Percentiles rank a stretch among this genome's conserved stretches.
These are phyloP conservation scores for Protobothrops flavoviridis DNA, from an alignment of 2,113 vertebrate genomes.

Conservation along the genomic window DNA sequence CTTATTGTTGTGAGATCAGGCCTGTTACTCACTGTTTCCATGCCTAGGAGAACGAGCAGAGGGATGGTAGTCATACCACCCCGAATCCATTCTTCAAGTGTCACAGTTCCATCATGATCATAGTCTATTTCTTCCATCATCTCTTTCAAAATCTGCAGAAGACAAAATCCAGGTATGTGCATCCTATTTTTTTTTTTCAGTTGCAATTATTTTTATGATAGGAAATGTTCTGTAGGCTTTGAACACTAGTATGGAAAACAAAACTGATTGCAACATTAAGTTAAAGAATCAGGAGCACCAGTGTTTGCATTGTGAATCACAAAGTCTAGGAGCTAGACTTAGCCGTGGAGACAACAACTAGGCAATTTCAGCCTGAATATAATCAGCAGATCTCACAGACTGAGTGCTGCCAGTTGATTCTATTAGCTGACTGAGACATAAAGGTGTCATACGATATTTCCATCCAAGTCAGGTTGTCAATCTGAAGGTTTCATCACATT, in stretches of 20 bases:
- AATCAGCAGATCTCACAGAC: neutral
- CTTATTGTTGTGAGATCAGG: neutral
- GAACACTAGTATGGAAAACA: neutral
- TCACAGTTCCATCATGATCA: conserved; percentile 86
- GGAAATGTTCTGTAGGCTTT: neutral
- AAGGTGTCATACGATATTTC: neutral
- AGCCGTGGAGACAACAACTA: neutral
- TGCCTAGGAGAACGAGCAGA: conserved; percentile 88
- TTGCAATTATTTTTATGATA: neutral
- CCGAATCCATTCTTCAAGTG: conserved; percentile 91
- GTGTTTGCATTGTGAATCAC: neutral
- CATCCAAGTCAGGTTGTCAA: neutral
- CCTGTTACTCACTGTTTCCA: conserved; percentile 80
- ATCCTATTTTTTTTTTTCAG: fast-evolving
- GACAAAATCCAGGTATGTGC: neutral
- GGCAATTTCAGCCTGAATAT: neutral
- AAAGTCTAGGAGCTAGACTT: too few relatives aligned
- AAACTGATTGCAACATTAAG: neutral
- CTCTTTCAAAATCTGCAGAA: conserved; percentile 71
- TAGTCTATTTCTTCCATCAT: conserved; percentile 88
- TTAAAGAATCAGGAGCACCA: neutral
- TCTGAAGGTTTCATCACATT: neutral
- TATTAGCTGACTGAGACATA: neutral
- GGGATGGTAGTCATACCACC: conserved; percentile 95
- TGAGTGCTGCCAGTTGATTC: neutral